Percentiles rank a stretch among this genome's conserved stretches.
These are phyloP conservation scores for Leptopterna dolabrata DNA, from an alignment of 2,888 invertebrate species.

Conservation along the genomic window DNA sequence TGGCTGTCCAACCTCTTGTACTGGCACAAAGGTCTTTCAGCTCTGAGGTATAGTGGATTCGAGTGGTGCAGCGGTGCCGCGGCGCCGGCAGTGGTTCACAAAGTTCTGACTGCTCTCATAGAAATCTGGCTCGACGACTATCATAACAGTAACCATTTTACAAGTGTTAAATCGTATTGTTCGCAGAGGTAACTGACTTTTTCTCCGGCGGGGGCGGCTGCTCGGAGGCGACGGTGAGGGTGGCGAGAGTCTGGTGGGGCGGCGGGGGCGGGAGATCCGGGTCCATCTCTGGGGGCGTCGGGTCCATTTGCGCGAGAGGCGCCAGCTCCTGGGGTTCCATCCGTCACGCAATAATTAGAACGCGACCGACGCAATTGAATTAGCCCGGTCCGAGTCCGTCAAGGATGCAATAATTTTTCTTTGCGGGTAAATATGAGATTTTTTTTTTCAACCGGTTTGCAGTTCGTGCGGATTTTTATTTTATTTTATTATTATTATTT, in stretches of 20 bases:
- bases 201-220: slow-evolving; percentile 53
- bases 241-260: slow-evolving; percentile 51
- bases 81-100: too few relatives aligned
- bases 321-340: slow-evolving; percentile 54
- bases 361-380: neutral
- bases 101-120: too few relatives aligned
- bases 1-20: too few relatives aligned
- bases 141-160: too few relatives aligned
- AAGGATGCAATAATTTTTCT: neutral
- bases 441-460: neutral
- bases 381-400: neutral
- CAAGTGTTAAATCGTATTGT: too few relatives aligned
- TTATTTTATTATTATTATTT: too few relatives aligned
- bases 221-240: slow-evolving; percentile 53
- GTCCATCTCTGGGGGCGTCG: slow-evolving; percentile 55
- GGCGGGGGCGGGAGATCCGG: slow-evolving; percentile 55
- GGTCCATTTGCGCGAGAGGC: slow-evolving; percentile 55
- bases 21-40: too few relatives aligned
- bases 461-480: neutral
- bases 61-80: too few relatives aligned
- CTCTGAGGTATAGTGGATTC: too few relatives aligned
- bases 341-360: slow-evolving; percentile 4
- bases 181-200: slow-evolving; percentile 33
- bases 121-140: too few relatives aligned
- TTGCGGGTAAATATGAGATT: neutral